Percentiles rank a stretch among this genome's conserved stretches.
Evolutionary conservation across 2,888 invertebrate genomes (phyloP).

Genomic region (Ophioninae sp.): DNA sequence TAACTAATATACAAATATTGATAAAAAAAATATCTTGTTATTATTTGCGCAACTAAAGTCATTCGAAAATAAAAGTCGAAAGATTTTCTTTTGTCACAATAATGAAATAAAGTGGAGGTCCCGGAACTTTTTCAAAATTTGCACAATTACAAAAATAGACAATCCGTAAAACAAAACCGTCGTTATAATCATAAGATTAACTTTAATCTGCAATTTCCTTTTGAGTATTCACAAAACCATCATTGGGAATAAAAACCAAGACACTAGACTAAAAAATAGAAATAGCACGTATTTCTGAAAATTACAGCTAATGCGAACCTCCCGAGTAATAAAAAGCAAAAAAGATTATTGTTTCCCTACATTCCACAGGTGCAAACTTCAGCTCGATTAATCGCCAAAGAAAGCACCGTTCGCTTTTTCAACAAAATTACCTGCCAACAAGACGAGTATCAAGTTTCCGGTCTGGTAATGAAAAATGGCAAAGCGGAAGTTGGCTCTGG

Average conservation of each 20-base stretch:
- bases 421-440: neutral
- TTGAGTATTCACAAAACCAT: neutral
- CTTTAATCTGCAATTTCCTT: too few species aligned
- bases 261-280: neutral
- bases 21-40: too few species aligned
- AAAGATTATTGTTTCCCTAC: neutral
- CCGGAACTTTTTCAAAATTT: too few species aligned
- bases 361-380: neutral
- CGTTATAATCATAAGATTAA: too few species aligned
- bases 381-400: neutral
- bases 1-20: too few species aligned
- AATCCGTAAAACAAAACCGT: neutral
- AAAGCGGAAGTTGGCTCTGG: slow-evolving; percentile 55
- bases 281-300: too few species aligned
- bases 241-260: neutral
- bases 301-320: too few species aligned
- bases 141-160: neutral
- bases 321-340: neutral
- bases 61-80: too few species aligned
- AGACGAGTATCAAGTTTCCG: slow-evolving; percentile 6
- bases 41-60: too few species aligned
- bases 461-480: slow-evolving; percentile 32
- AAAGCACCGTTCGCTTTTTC: neutral
- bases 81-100: too few species aligned
- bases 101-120: too few species aligned